Percentiles rank a stretch among this genome's conserved stretches.
These are phyloP conservation scores for Alexandromys fortis DNA, from an alignment of 2,113 vertebrate genomes.

Conservation along the genomic window DNA sequence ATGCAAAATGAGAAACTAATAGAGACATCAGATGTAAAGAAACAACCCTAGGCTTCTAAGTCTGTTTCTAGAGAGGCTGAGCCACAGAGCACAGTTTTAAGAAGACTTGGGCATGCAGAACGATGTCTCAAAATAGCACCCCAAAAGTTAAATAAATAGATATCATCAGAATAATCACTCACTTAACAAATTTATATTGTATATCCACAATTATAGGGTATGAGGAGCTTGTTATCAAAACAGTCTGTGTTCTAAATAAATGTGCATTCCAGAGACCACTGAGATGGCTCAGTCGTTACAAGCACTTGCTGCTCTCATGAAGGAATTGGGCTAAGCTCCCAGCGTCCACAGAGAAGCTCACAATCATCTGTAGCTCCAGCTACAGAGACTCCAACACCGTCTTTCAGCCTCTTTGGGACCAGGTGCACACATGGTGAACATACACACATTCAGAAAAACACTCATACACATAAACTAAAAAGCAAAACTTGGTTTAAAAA, in stretches of 20 bases:
- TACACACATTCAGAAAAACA: not conserved
- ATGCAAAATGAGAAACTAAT: not conserved
- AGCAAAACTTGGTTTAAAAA: not conserved
- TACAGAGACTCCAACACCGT: not conserved
- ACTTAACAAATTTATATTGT: not conserved
- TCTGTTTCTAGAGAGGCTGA: not conserved
- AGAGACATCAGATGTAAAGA: not conserved
- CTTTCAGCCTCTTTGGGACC: not conserved
- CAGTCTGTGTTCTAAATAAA: not conserved
- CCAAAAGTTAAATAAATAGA: not conserved
- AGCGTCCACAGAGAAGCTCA: not conserved
- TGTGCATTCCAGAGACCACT: not conserved
- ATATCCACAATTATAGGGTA: constrained; percentile 10
- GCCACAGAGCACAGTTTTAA: not conserved
- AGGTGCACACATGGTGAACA: too few species aligned
- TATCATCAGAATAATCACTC: not conserved
- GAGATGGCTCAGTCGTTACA: not conserved
- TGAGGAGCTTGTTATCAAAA: not conserved
- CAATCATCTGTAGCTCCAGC: not conserved
- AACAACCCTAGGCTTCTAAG: not conserved
- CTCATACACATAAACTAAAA: not conserved
- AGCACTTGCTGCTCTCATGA: not conserved
- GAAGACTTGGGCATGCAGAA: not conserved
- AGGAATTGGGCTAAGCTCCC: not conserved
- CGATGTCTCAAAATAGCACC: not conserved